Conservation (phyloP, 2,113 vertebrate genomes). For the Illadopsis cleaveri region DNA sequence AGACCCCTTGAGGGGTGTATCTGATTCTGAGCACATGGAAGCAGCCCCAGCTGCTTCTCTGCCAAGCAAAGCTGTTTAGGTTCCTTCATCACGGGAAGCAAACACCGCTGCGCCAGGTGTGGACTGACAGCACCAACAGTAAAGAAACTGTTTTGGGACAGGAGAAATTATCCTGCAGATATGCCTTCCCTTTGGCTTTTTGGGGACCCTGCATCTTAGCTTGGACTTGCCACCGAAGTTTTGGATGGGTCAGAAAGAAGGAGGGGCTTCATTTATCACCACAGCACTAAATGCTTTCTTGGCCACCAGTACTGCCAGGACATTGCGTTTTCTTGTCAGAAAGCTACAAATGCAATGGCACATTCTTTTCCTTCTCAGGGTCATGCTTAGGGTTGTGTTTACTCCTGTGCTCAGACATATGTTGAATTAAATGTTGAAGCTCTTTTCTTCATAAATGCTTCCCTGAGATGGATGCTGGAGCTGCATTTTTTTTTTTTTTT, state of each 20-base stretch:
- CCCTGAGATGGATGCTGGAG: neutral
- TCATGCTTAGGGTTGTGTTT: neutral
- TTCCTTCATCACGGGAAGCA: neutral
- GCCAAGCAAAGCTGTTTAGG: neutral
- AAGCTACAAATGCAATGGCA: neutral
- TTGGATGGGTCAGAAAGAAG: neutral
- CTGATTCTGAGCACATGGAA: neutral
- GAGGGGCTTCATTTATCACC: neutral
- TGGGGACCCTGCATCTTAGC: rapidly evolving
- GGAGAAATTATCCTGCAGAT: rapidly evolving
- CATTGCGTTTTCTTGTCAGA: neutral
- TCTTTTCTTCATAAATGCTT: neutral
- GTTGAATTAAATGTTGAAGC: neutral
- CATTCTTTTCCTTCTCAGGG: neutral
- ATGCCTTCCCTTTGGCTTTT: neutral
- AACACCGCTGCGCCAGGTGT: rapidly evolving
- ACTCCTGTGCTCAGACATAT: neutral
- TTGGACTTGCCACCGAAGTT: neutral
- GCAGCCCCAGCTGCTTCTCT: neutral
- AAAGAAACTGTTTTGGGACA: neutral
- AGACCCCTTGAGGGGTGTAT: neutral
- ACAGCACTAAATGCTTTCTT: neutral
- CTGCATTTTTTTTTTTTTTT: neutral
- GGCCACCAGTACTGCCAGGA: neutral
- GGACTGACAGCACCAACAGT: neutral